Percentiles rank a stretch among this genome's conserved stretches.
Evolutionary conservation across 2,797 vertebrate species (phyloP).

Genomic region (Lithobates pipiens): DNA sequence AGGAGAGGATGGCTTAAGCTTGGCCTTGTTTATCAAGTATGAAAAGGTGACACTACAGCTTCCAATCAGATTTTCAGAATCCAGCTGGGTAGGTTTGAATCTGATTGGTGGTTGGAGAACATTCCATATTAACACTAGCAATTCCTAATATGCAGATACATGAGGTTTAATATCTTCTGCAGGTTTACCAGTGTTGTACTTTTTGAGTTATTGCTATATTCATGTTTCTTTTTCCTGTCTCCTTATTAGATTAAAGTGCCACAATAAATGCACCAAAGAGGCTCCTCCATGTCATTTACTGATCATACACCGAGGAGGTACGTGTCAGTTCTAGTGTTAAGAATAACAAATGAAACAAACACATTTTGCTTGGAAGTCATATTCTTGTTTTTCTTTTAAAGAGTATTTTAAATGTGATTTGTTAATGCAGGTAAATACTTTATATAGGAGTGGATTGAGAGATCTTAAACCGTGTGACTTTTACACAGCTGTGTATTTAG

Average conservation of each 20-base stretch:
- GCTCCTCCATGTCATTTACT: constrained; percentile 97
- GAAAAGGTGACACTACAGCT: background rate
- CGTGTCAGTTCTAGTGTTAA: constrained; percentile 60
- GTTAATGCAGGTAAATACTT: too few species aligned
- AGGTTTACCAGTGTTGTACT: background rate
- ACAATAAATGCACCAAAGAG: constrained; percentile 99
- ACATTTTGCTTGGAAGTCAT: too few species aligned
- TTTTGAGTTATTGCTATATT: background rate
- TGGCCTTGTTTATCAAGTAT: background rate
- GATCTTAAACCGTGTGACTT: too few species aligned
- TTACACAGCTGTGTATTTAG: too few species aligned
- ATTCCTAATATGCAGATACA: background rate
- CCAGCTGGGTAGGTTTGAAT: background rate
- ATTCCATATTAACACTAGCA: background rate
- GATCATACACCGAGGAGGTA: constrained; percentile 95
- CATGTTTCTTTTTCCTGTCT: constrained; percentile 28
- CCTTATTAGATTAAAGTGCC: constrained; percentile 94
- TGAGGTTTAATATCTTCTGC: background rate
- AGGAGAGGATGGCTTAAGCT: background rate
- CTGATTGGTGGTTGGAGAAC: background rate
- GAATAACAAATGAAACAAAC: background rate
- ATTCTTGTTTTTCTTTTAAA: too few species aligned
- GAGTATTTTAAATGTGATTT: too few species aligned
- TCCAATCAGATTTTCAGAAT: background rate
- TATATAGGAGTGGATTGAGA: too few species aligned